Base-by-base conservation (phyloP, 2,797 vertebrate species). In the Gymnoscopelus braueri region DNA sequence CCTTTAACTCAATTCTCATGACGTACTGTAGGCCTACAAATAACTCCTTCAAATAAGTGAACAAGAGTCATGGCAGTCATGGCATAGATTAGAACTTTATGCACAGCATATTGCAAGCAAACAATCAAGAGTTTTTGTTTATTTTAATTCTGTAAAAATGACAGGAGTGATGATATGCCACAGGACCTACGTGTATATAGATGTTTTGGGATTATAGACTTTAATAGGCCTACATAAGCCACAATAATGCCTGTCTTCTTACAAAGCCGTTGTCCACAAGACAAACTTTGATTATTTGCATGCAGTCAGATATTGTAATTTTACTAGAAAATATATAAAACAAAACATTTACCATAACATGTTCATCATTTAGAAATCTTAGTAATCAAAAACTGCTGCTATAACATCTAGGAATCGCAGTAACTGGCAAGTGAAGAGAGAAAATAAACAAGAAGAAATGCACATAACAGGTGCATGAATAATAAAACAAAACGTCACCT, bases 301-400 rank as follows among this genome's bases (percentile, higher is more conserved):
- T 29, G 13, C n/a, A 13, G 8, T 24, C 57, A n/a, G 65, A 70
- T 63, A 56, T 48, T 47, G 55, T 26, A 57, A 19, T 19, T 65
- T 56, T 67, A 65, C 52, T 52, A 63, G 60, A 35, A 53, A 60
- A 71, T 51, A 44, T 39, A 47, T 19, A 68, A 47, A 72, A 81
- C 60, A 53, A 60, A 72, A 77, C 62, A 53, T 24, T 86, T 88
- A 76, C 73, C 64, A 58, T 29, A 48, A 70, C 62, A 56, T 12
- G 9, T 59, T 10, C 79, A 87, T 95, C 39, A 44, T 44, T 44
- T 94, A 72, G 91, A 92, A 94, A 92, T 77, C 83, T 93, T 92
- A 93, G 87, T 88, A 90, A 93, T 84, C 50, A 91, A 92, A 93
- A 85, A 93, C 82, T 82, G 82, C 90, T 87, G 81, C 88, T 87